Base-by-base conservation (phyloP, 2,888 invertebrate genomes). In the Cecidostiba fungosa region DNA sequence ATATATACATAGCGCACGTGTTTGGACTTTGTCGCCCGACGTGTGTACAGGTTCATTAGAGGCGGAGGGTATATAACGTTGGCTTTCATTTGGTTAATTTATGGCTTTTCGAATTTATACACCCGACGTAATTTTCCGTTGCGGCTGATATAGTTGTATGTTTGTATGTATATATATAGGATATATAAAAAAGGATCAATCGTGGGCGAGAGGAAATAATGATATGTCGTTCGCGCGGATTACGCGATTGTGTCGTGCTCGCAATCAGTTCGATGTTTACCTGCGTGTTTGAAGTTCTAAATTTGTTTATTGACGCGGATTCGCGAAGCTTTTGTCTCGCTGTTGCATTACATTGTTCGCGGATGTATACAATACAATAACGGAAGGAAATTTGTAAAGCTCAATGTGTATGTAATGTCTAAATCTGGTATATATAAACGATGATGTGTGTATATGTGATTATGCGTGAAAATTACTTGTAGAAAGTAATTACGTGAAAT, bases 401-500 rank as follows among this genome's bases (percentile, higher is more conserved):
- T 23, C 23, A 2, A 59, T 19, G 19, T 8, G 8, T 3, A 16
- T 26, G 3, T 29, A 66, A 66, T 26, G 29, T 66, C 66, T 66
- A 29, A 72, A 39, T 43, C 23, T 3, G 43, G 5, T 19, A 3
- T 19, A 16, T 54, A 19, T n/a, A 5, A 19, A 1, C 54, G 5
- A 16, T 10, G 12, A 47, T 66, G 23, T 39, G 19, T 66, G 26
- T 14, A 26, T 62, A 12, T 29, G 1, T 59, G 16, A 32, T 23
- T 69, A 72, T 80, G 59, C 59, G 29, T 73, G 54, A 59, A 77
- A 80, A 82, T 82, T 77, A 85, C 74, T 77, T 47, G 74, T 69
- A 39, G 39, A 83, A 76, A 83, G 62, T 86, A 80, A 79, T 83
- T 79, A 79, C 69, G 79, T 70, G 62, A 83, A 82, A 82, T 85